Base-by-base conservation (phyloP, 2,888 invertebrate genomes). In the Cylindroiulus punctatus region DNA sequence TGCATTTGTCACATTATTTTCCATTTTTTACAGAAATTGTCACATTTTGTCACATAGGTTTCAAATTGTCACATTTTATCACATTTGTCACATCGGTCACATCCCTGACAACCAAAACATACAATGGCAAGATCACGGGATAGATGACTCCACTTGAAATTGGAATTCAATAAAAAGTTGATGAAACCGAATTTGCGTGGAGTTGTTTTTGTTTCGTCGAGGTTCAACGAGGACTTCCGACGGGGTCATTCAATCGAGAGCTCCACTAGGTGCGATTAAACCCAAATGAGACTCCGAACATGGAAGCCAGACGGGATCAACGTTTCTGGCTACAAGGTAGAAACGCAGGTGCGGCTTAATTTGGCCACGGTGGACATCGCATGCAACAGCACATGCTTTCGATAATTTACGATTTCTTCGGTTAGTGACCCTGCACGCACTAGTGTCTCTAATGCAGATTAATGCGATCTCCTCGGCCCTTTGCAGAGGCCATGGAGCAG, bases 341-440 rank as follows among this genome's bases (percentile, higher is more conserved):
- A 22, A 57, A 57, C 22, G 57, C 57, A 22, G 57, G 57, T 57
- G 57, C 57, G 57, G 57, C 57, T 8, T 57, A 57, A 57, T 57
- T 57, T 57, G 22, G 57, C 57, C 57, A 57, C 57, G 57, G 57
- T 57, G 57, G 57, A 57, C 57, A 57, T 57, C n/a, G 57, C 57
- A 57, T 57, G 57, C n/a, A 57, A 57, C n/a, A 22, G n/a, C n/a
- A 57, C 19, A 57, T 22, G 57, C 57, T 57, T 57, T 57, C 57
- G 57, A 57, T 57, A 57, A 57, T 57, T 57, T 57, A 57, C 57
- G 57, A 57, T 57, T 57, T 57, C 57, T 57, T 57, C 5, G 57
- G 57, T 57, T 57, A 57, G 57, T 57, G 57, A 57, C 57, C 57
- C 57, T 57, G n/a, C 57, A n/a, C n/a, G 57, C 44, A 44, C 0